A percentile compares a stretch with the other conserved stretches of the same genome.
Evolutionary conservation across 1,140 invertebrate genomes (phyloP).

Genomic region (Rhyzopertha dominica): DNA sequence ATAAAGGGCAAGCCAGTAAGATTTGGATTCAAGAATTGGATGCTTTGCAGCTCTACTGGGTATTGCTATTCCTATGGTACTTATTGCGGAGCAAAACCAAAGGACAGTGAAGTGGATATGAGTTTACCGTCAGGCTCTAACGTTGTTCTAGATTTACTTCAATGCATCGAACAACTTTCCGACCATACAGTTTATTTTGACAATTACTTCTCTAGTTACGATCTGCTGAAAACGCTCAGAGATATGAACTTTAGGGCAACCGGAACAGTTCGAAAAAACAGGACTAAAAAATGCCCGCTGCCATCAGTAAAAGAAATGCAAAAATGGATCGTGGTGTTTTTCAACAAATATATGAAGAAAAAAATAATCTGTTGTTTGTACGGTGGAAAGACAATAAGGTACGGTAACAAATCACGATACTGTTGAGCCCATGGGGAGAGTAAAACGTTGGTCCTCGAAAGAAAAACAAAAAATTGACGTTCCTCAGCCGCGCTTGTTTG

Average conservation of each 20-base stretch:
- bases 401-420: background rate
- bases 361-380: background rate
- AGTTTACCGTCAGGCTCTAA: conserved; percentile 3
- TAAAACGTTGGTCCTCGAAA: background rate
- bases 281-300: conserved; percentile 34
- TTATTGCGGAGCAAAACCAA: conserved; percentile 4
- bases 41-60: conserved; percentile 25
- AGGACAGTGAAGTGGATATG: background rate
- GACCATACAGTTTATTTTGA: conserved; percentile 36
- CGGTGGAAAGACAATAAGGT: conserved; percentile 4
- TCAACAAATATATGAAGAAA: background rate
- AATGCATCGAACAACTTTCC: conserved; percentile 1
- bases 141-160: background rate
- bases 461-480: conserved; percentile 10
- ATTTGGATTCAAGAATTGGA: conserved; percentile 36
- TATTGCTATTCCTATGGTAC: conserved; percentile 32
- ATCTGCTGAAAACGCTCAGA: conserved; percentile 13
- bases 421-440: conserved; percentile 1
- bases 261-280: conserved; percentile 30
- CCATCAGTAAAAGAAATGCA: background rate
- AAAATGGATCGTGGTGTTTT: conserved; percentile 1
- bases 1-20: conserved; percentile 28
- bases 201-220: conserved; percentile 38
- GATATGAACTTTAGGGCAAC: conserved; percentile 12
- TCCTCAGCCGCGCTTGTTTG: conserved; percentile 4